Percentiles rank a stretch among this genome's conserved stretches.
Conservation (phyloP, 2,797 vertebrate species). For the Spinibarbus caldwelli region DNA sequence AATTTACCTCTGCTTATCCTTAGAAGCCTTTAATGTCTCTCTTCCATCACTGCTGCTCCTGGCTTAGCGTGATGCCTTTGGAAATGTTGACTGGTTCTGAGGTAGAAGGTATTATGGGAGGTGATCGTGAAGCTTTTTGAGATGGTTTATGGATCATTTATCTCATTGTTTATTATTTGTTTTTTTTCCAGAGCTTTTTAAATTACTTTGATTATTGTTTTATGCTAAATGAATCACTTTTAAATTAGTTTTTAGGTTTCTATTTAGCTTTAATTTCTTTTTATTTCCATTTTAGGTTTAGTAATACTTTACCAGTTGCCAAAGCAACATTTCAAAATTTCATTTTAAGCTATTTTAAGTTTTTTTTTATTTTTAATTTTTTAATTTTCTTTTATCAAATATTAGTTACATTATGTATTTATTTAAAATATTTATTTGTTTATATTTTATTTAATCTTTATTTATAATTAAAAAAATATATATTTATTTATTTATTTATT, state of each 20-base stretch:
- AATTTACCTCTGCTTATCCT: conserved; percentile 55
- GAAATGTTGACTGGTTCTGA: conserved; percentile 30
- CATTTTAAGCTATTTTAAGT: too few species aligned
- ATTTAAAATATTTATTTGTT: too few species aligned
- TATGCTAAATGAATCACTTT: neutral
- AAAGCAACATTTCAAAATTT: too few species aligned
- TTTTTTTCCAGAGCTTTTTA: neutral
- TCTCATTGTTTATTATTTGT: neutral
- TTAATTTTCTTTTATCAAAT: neutral
- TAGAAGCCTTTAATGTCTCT: conserved; percentile 53
- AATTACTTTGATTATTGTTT: neutral
- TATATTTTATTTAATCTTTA: too few species aligned
- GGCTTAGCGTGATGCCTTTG: conserved; percentile 14
- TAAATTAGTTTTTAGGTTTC: too few species aligned
- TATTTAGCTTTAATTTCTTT: too few species aligned
- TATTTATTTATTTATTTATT: too few species aligned
- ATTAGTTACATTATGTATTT: too few species aligned
- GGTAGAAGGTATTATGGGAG: conserved; percentile 25
- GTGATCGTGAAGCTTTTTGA: conserved; percentile 2
- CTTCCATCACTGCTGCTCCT: conserved; percentile 48
- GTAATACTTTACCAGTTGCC: too few species aligned
- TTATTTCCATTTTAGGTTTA: too few species aligned
- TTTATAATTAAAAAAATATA: too few species aligned
- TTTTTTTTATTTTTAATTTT: too few species aligned
- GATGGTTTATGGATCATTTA: neutral